A percentile compares a stretch with the other conserved stretches of the same genome.
phyloP scores from a whole-genome alignment of 2,797 vertebrate species.

The Hyperoplus immaculatus region DNA sequence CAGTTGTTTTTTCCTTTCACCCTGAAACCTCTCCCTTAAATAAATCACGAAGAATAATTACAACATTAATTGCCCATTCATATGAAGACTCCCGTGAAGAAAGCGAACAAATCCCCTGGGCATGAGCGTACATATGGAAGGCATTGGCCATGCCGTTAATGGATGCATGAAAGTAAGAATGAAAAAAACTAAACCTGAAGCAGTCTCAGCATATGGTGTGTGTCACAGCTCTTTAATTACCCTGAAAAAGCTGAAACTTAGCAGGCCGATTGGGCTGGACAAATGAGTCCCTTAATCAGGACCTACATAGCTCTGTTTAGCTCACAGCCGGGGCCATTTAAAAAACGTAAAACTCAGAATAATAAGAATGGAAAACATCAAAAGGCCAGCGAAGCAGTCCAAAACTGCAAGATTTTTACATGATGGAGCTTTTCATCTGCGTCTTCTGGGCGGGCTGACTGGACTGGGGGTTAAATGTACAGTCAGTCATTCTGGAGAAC shows the following conservation, averaged over 20 bases:
- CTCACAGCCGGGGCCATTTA: constrained; percentile 13
- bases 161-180: constrained; percentile 67
- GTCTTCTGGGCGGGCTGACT: not conserved
- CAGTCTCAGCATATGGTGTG: constrained; percentile 34
- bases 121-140: constrained; percentile 69
- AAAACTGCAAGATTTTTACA: not conserved
- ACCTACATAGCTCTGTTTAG: constrained; percentile 58
- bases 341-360: constrained; percentile 9
- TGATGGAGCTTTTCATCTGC: not conserved
- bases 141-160: constrained; percentile 59
- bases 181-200: constrained; percentile 50
- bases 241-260: constrained; percentile 69
- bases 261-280: constrained; percentile 63
- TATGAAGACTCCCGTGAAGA: constrained; percentile 44
- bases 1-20: constrained; percentile 22
- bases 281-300: constrained; percentile 72
- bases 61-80: constrained; percentile 56
- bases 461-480: no score
- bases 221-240: constrained; percentile 68
- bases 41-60: constrained; percentile 54
- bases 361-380: not conserved
- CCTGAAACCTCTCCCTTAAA: constrained; percentile 30
- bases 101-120: constrained; percentile 48
- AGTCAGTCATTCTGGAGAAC: no score
- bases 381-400: not conserved